Base-by-base conservation (phyloP, 2,888 invertebrate species). In the Leucoma salicis region DNA sequence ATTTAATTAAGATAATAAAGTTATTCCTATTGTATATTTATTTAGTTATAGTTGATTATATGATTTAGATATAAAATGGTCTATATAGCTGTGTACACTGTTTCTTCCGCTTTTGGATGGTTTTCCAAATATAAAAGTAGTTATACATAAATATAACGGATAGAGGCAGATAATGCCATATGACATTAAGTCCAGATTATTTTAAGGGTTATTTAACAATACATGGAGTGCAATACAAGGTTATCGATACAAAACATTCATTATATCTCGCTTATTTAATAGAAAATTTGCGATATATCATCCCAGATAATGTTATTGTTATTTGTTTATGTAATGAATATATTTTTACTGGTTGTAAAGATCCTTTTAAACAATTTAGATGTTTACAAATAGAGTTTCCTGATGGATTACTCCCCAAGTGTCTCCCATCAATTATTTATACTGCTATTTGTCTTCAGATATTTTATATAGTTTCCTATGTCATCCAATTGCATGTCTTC, bases 361-460 rank as follows among this genome's bases (percentile, higher is more conserved):
- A 3, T 69, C 60, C 63, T 65, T 76, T 78, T 63, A 69, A 67
- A 70, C 66, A 69, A 70, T 54, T 63, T 49, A 49, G 41, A 64
- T 29, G 70, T 82, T 80, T 75, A 75, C 69, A 66, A 74, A 78
- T 81, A 83, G 88, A 82, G 88, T 87, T 88, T 88, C 88, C 88
- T 70, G 60, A 74, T 69, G 59, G 58, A 74, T 51, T 70, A 62
- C 69, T 61, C 68, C 69, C 70, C 66, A 62, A 67, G 72, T 70
- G 81, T 82, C 78, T 82, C 72, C 77, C 78, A 76, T 72, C 63
- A 62, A 49, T 68, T 57, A 53, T 57, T 65, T 66, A 59, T 57
- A 41, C 31, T 54, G 27, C 25, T 43, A 46, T 49, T 49, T 31
- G 35, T 24, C 16, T 46, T 38, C 36, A 33, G 7, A 29, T 14